Percentiles rank a stretch among this genome's conserved stretches.
phyloP scores from a whole-genome alignment of 2,888 invertebrate species.

The Ryuthela nishihirai region DNA sequence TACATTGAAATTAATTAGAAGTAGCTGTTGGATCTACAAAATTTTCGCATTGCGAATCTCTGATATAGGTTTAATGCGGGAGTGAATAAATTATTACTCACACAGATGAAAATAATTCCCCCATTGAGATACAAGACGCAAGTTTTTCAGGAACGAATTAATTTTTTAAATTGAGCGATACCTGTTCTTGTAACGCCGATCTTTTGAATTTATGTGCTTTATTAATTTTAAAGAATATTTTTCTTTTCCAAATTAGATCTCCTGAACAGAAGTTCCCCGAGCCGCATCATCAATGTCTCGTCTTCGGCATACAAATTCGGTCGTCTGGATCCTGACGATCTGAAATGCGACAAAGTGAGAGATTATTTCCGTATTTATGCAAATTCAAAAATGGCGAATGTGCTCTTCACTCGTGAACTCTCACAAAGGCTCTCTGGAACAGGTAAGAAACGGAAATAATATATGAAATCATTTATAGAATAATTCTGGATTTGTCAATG shows the following conservation, averaged over 20 bases:
- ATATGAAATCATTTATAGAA: too few relatives aligned
- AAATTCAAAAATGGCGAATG: conserved; percentile 48
- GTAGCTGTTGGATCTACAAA: too few relatives aligned
- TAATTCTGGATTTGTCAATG: too few relatives aligned
- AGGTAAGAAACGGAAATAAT: conserved; percentile 49
- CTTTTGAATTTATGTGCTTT: background rate
- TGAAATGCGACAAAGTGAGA: conserved; percentile 13
- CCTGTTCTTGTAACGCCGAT: too few relatives aligned
- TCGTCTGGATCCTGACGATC: conserved; percentile 42
- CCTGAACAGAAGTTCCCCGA: conserved; percentile 30
- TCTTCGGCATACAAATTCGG: conserved; percentile 42
- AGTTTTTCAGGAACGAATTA: too few relatives aligned
- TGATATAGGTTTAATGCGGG: too few relatives aligned
- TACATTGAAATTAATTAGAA: too few relatives aligned
- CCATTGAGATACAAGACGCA: too few relatives aligned
- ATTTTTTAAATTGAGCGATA: too few relatives aligned
- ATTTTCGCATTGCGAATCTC: too few relatives aligned
- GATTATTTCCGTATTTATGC: conserved; percentile 42
- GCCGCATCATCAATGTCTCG: conserved; percentile 44
- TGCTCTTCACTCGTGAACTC: conserved; percentile 49
- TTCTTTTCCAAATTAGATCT: conserved; percentile 42
- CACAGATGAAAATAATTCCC: too few relatives aligned
- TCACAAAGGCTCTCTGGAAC: conserved; percentile 44
- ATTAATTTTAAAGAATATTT: background rate
- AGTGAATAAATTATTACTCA: too few relatives aligned